phyloP scores from a whole-genome alignment of 2,797 vertebrate species.

The Anas bernieri region DNA sequence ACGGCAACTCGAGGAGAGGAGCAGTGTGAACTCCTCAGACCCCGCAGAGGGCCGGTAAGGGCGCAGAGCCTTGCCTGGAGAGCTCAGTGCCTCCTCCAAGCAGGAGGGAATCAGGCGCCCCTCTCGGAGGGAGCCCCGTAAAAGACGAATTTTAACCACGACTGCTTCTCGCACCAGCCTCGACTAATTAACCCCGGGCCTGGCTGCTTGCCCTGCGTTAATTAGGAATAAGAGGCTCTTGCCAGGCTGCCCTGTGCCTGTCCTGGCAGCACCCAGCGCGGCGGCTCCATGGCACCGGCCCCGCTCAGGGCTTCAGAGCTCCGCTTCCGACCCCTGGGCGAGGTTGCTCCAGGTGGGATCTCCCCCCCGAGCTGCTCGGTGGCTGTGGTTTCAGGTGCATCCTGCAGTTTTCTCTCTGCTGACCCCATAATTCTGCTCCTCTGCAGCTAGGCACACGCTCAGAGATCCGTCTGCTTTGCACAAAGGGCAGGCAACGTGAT shows the following conservation, averaged over 20 bases:
- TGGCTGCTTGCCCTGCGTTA: not conserved
- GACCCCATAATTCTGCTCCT: not conserved
- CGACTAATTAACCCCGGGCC: not conserved
- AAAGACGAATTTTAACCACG: not conserved
- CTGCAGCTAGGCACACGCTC: rapidly evolving
- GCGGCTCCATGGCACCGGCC: no score
- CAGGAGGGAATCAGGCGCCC: not conserved
- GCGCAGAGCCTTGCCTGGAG: not conserved
- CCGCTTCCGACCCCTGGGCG: no score
- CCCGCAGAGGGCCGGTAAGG: not conserved
- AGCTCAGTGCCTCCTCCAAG: not conserved
- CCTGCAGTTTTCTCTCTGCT: not conserved
- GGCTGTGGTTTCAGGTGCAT: not conserved
- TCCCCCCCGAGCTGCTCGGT: not conserved
- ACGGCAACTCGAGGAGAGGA: not conserved
- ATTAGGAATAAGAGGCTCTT: not conserved
- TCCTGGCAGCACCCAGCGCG: no score
- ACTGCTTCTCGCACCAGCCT: not conserved
- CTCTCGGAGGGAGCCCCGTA: not conserved
- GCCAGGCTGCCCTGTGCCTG: not conserved
- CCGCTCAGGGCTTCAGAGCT: not conserved
- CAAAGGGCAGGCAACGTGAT: not conserved
- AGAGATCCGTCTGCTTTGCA: not conserved
- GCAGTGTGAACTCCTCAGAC: not conserved
- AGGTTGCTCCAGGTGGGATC: not conserved